Evolutionary conservation across 2,797 vertebrate species (phyloP).

Genomic region (Pantherophis vulpinus): DNA sequence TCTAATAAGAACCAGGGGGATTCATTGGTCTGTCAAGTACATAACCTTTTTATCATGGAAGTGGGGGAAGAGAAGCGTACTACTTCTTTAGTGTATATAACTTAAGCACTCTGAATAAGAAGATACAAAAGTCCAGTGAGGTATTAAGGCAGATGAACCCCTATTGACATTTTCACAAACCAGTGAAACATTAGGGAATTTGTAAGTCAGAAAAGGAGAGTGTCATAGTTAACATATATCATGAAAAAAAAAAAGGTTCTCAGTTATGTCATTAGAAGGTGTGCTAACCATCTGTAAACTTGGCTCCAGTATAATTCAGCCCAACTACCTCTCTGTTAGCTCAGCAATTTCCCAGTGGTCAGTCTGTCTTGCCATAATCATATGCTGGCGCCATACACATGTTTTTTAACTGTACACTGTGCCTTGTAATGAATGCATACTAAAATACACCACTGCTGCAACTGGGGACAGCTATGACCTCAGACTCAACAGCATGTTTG

Average conservation of each 20-base stretch:
- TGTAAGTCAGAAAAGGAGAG: constrained; percentile 39
- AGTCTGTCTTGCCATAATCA: constrained; percentile 95
- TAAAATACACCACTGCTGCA: constrained; percentile 84
- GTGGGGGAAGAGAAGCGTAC: not conserved
- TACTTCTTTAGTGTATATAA: not conserved
- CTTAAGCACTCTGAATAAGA: not conserved
- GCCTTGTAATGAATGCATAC: constrained; percentile 91
- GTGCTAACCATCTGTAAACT: constrained; percentile 73
- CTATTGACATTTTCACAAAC: constrained; percentile 28
- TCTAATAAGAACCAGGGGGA: not conserved
- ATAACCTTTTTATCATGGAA: not conserved
- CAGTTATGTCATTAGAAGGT: constrained; percentile 75
- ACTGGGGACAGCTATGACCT: constrained; percentile 74
- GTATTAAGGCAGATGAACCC: constrained; percentile 18
- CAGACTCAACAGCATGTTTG: constrained; percentile 71
- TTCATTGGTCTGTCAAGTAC: not conserved
- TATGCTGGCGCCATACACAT: constrained; percentile 86
- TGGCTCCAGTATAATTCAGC: constrained; percentile 65
- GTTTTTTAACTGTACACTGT: constrained; percentile 84
- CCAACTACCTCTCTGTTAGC: constrained; percentile 81
- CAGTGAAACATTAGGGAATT: constrained; percentile 30
- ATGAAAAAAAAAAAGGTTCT: constrained; percentile 64
- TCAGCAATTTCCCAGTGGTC: constrained; percentile 93
- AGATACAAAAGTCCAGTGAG: not conserved
- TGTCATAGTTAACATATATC: constrained; percentile 51